These are phyloP conservation scores for Sebastes baramenuke DNA, from an alignment of 2,797 vertebrate species.

Conservation along the genomic window DNA sequence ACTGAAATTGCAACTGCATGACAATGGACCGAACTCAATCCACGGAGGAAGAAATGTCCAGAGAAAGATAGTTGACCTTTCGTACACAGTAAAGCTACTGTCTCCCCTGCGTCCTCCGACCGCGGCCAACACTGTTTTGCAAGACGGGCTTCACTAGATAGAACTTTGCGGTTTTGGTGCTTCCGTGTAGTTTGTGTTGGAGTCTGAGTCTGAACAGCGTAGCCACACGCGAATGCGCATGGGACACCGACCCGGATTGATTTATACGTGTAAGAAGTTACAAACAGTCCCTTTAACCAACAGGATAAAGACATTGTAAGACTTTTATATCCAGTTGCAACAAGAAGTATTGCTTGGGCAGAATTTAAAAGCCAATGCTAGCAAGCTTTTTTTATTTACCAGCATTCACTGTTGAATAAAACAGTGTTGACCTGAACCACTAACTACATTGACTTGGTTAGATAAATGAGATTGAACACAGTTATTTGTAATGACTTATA, in stretches of 20 bases:
- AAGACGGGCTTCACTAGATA: no score
- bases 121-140: no score
- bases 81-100: no score
- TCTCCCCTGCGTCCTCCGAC: no score
- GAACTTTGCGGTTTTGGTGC: no score
- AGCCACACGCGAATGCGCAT: accelerated
- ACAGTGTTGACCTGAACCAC: background rate
- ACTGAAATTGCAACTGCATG: background rate
- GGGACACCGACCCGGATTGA: no score
- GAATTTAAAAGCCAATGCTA: background rate
- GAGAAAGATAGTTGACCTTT: background rate
- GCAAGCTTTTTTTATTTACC: background rate
- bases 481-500: background rate
- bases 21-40: background rate
- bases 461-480: background rate
- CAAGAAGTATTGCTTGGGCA: background rate
- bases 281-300: background rate
- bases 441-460: background rate
- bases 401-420: background rate
- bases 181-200: no score
- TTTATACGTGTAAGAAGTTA: no score
- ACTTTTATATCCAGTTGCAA: background rate
- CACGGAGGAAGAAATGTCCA: background rate
- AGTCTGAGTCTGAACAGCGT: no score
- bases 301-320: background rate